Conservation (phyloP, 2,797 vertebrate genomes). For the Enteromius anoplus region DNA sequence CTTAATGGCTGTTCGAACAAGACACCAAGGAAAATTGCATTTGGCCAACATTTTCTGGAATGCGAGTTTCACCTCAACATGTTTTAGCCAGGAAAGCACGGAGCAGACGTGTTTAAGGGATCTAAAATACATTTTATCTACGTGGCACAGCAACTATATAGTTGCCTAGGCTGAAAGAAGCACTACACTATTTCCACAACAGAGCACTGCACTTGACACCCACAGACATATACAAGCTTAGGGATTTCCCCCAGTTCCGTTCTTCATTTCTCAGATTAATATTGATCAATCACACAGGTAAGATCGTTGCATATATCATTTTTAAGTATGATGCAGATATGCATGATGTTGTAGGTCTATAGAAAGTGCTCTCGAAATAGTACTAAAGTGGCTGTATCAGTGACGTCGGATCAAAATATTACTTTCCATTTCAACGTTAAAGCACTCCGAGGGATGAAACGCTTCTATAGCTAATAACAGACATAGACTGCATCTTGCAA, state of each 20-base stretch:
- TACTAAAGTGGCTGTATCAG: constrained; percentile 10
- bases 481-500: constrained; percentile 31
- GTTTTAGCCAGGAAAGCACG: constrained; percentile 49
- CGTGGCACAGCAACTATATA: constrained; percentile 44
- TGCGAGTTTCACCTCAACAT: not conserved
- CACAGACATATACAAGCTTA: constrained; percentile 37
- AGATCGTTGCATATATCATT: constrained; percentile 72
- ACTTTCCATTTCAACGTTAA: not conserved
- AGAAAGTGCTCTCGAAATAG: not conserved
- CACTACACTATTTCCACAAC: constrained; percentile 42
- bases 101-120: constrained; percentile 50
- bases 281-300: constrained; percentile 50
- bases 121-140: constrained; percentile 36
- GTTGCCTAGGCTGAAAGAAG: constrained; percentile 3
- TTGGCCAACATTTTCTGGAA: constrained; percentile 9
- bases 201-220: constrained; percentile 39
- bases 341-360: constrained; percentile 17
- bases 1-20: constrained; percentile 7
- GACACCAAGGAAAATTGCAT: not conserved
- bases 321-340: constrained; percentile 52
- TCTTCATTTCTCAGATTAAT: constrained; percentile 59
- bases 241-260: constrained; percentile 44
- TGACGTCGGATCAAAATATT: not conserved
- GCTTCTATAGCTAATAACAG: not conserved
- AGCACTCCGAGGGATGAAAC: not conserved